phyloP scores from a whole-genome alignment of 2,888 invertebrate genomes.

The Drosophila subquinaria region DNA sequence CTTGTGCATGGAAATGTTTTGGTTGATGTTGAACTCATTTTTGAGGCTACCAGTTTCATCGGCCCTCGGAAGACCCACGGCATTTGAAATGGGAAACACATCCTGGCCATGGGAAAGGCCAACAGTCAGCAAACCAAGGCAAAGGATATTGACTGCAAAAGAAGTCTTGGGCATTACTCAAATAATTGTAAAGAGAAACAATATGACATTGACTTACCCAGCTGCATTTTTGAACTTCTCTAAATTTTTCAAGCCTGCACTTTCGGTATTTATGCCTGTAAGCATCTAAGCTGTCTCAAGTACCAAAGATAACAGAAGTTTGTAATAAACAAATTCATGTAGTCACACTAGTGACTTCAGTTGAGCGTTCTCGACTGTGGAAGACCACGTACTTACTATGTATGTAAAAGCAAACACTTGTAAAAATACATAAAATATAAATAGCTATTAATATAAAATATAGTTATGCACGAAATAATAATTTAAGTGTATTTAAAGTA shows the following conservation, averaged over 20 bases:
- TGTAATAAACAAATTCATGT: neutral
- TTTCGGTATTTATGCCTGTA: slow-evolving; percentile 24
- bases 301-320: neutral
- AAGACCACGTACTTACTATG: too few species aligned
- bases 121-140: slow-evolving; percentile 33
- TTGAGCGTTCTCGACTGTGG: too few species aligned
- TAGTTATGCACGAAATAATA: too few species aligned
- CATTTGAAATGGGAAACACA: neutral
- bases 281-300: slow-evolving; percentile 25
- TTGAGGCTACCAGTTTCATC: neutral
- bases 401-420: too few species aligned
- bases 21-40: slow-evolving; percentile 46
- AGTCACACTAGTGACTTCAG: neutral
- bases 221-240: slow-evolving; percentile 33
- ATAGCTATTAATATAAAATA: too few species aligned
- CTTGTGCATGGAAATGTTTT: slow-evolving; percentile 39
- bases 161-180: neutral
- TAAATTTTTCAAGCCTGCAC: neutral
- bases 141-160: slow-evolving; percentile 12
- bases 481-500: too few species aligned
- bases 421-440: too few species aligned
- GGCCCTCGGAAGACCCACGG: neutral
- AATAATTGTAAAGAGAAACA: neutral
- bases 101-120: slow-evolving; percentile 27
- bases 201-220: slow-evolving; percentile 27